Percentiles rank a stretch among this genome's conserved stretches.
Conservation (phyloP, 1,140 invertebrate genomes). For the Neotoxoptera formosana region DNA sequence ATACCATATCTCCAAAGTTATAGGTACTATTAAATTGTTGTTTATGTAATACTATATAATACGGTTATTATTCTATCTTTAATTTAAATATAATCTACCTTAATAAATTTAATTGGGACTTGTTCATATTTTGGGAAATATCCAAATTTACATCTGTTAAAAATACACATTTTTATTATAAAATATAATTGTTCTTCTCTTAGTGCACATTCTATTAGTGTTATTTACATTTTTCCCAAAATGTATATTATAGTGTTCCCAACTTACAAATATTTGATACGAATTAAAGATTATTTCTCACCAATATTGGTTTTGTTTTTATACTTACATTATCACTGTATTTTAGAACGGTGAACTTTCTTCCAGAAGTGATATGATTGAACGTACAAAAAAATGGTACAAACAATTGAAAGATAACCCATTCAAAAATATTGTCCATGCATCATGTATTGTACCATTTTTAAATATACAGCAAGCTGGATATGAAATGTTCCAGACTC, state of each 20-base stretch:
- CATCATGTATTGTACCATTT: conserved; percentile 72
- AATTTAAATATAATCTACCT: neutral
- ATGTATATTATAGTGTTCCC: neutral
- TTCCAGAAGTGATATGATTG: conserved; percentile 64
- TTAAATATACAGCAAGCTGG: conserved; percentile 68
- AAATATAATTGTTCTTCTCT: neutral
- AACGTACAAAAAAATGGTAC: conserved; percentile 71
- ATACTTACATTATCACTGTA: neutral
- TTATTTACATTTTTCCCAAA: neutral
- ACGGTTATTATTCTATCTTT: neutral
- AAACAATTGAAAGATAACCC: conserved; percentile 66
- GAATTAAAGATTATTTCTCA: neutral
- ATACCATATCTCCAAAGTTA: neutral
- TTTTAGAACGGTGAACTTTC: conserved; percentile 64
- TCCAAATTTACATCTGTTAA: neutral
- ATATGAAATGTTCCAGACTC: conserved; percentile 66
- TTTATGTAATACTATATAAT: neutral
- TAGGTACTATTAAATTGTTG: neutral
- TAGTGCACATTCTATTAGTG: too few species aligned
- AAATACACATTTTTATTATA: neutral
- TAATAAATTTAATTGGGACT: neutral
- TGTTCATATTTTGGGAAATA: neutral
- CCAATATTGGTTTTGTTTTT: neutral
- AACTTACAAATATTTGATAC: neutral
- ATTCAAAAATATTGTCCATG: conserved; percentile 67